Conservation (phyloP, 2,888 invertebrate genomes). For the Nebria brevicollis region DNA sequence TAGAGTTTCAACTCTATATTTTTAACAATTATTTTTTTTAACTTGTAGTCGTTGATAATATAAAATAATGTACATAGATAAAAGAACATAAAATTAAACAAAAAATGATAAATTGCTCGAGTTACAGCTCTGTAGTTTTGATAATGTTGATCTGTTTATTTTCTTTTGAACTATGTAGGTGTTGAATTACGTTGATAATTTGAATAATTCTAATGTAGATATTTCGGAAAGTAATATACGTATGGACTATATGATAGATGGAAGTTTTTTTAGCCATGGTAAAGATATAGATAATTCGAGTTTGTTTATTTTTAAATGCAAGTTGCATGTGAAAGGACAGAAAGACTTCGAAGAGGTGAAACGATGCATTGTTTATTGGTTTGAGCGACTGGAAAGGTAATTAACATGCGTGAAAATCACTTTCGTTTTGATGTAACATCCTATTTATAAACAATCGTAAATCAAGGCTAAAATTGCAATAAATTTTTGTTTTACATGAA, state of each 20-base stretch:
- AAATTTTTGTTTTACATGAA: background rate
- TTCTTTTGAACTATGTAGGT: background rate
- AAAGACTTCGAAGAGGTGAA: conserved; percentile 81
- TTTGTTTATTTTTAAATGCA: conserved; percentile 82
- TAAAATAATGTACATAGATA: conserved; percentile 65
- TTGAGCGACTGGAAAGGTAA: conserved; percentile 80
- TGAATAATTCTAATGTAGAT: conserved; percentile 64
- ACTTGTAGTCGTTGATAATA: background rate
- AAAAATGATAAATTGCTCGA: conserved; percentile 20
- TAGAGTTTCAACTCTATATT: conserved; percentile 19
- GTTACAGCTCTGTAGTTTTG: conserved; percentile 17
- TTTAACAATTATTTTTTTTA: conserved; percentile 5
- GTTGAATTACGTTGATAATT: conserved; percentile 28
- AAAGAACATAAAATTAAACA: background rate
- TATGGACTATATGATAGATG: conserved; percentile 78
- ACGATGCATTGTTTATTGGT: conserved; percentile 85
- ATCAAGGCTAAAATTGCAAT: background rate
- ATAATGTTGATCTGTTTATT: background rate
- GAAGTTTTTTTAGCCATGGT: conserved; percentile 80
- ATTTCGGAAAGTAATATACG: conserved; percentile 76
- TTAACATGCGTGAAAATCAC: background rate
- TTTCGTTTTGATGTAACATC: background rate
- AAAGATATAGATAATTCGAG: conserved; percentile 83
- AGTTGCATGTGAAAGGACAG: conserved; percentile 81
- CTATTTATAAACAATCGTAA: background rate